Evolutionary conservation across 2,113 vertebrate genomes (phyloP), one percentile per base, ranked within the genome.

Genomic region (Macquaria ambigua): DNA sequence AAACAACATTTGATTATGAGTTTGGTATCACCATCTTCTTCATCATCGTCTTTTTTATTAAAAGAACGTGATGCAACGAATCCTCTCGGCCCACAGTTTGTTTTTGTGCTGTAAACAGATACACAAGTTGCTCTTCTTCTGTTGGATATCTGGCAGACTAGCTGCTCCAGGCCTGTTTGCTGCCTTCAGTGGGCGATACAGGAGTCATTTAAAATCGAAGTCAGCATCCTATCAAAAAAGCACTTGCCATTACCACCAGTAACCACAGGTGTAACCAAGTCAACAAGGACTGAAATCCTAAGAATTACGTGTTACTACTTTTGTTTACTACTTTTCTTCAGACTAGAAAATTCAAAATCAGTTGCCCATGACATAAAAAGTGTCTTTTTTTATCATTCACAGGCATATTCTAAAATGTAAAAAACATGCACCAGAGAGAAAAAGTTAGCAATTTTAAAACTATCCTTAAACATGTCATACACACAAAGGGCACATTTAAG

Each of bases 401-500:
- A 39, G 8, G 4, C 8, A 28, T 43, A 34, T 48, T 72, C 18
- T 64, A 50, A 53, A 85, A 55, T 28, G 10, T 25, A 16, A 55
- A 74, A 76, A 76, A 31, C 20, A 48, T 53, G 18, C 28, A 31
- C 31, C 21, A 23, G 21, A 56, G 16, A 68, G 8, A 16, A 73
- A 62, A 41, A 2, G 8, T 50, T 23, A 58, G 4, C n/a, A 23
- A 43, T 8, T 62, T 23, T 37, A 39, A 82, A 61, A 67, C 53
- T 46, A 41, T 55, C 37, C 9, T 68, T 12, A 10, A 69, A n/a
- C 10, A 9, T 78, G 20, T 56, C 46, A 34, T 12, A 25, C 43
- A 39, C n/a, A 61, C 25, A 80, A 81, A 15, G 53, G 58, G 21
- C 68, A 72, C 16, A 52, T 56, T 48, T 66, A 73, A 80, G 50